Evolutionary conservation across 2,888 invertebrate species (phyloP).

Genomic region (Nemotelus nigrinus): DNA sequence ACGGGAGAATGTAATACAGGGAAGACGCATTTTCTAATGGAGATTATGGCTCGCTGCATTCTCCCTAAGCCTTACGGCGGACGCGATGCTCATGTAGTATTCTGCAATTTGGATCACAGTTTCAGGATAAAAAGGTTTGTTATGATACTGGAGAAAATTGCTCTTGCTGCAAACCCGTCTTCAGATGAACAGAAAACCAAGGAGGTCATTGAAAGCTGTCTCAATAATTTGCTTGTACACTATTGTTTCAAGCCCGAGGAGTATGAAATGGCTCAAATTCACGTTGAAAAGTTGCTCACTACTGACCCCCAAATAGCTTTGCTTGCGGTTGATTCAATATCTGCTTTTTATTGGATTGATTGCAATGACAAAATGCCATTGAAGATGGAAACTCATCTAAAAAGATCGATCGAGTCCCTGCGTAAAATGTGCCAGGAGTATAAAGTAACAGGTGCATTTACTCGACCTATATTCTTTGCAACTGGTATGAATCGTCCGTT

Average conservation of each 20-base stretch:
- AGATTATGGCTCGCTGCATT: conserved; percentile 66
- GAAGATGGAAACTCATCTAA: conserved; percentile 55
- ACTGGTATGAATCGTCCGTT: neutral
- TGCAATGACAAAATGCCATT: conserved; percentile 50
- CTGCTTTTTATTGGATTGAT: conserved; percentile 66
- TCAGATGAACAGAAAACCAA: conserved; percentile 26
- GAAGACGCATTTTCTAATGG: conserved; percentile 65
- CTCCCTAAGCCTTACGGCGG: conserved; percentile 64
- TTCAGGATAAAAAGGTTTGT: conserved; percentile 61
- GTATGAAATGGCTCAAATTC: conserved; percentile 54
- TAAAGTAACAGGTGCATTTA: conserved; percentile 55
- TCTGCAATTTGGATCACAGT: conserved; percentile 68
- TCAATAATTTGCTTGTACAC: conserved; percentile 53
- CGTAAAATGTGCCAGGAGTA: conserved; percentile 54
- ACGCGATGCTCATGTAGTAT: conserved; percentile 63
- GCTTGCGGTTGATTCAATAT: conserved; percentile 66
- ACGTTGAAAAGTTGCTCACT: conserved; percentile 62
- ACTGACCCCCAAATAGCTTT: conserved; percentile 63
- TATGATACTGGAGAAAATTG: conserved; percentile 58
- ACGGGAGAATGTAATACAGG: conserved; percentile 65
- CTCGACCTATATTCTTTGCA: conserved; percentile 53
- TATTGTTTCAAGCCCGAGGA: conserved; percentile 55
- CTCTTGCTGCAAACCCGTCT: conserved; percentile 47
- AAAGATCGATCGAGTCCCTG: conserved; percentile 52
- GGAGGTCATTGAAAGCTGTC: conserved; percentile 50